A percentile compares a stretch with the other conserved stretches of the same genome.
Evolutionary conservation across 1,140 invertebrate species (phyloP).

Genomic region (Macrobrachium rosenbergii): DNA sequence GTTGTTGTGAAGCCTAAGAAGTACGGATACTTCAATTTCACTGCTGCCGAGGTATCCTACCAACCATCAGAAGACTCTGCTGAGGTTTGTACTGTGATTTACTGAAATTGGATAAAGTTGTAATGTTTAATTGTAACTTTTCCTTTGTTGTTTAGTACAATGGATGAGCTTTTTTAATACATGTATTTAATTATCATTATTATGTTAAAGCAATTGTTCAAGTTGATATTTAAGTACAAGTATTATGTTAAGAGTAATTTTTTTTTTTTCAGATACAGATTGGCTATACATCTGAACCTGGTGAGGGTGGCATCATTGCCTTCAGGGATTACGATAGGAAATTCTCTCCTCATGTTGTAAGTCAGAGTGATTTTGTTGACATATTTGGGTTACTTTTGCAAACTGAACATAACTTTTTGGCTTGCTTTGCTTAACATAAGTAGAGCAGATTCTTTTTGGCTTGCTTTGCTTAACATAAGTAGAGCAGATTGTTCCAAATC

Average conservation of each 20-base stretch:
- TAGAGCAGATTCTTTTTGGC: not conserved
- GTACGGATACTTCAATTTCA: conserved; percentile 97
- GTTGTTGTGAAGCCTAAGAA: conserved; percentile 91
- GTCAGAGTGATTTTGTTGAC: conserved; percentile 65
- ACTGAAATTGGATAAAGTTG: no score
- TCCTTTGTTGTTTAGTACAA: no score
- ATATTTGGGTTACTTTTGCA: not conserved
- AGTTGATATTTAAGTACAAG: no score
- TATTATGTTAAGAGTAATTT: no score
- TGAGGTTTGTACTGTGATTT: conserved; percentile 35
- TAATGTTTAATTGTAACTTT: no score
- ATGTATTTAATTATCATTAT: no score
- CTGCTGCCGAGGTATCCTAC: conserved; percentile 93
- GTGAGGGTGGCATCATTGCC: conserved; percentile 95
- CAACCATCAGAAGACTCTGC: conserved; percentile 76
- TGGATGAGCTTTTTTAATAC: no score
- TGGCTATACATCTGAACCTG: conserved; percentile 94
- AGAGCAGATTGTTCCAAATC: no score
- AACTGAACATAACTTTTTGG: not conserved
- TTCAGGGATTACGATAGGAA: conserved; percentile 97
- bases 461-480: no score
- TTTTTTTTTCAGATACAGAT: conserved; percentile 75
- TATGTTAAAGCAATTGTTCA: no score
- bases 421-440: no score
- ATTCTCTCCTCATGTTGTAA: conserved; percentile 95